These are phyloP conservation scores for Lepidotrigona ventralis DNA, from an alignment of 1,140 invertebrate genomes.

Conservation along the genomic window DNA sequence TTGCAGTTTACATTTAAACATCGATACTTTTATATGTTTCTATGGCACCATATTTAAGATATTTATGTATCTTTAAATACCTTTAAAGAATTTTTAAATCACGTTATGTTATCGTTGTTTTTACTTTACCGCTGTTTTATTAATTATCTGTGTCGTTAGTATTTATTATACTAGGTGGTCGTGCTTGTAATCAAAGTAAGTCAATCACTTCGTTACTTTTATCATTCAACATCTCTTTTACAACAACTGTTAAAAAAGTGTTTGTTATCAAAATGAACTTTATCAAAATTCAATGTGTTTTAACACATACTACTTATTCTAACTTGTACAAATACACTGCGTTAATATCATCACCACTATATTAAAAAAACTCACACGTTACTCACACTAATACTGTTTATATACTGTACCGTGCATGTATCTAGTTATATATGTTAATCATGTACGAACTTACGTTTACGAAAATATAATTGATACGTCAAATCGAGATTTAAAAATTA, in stretches of 20 bases:
- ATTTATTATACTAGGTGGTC: slow-evolving; percentile 20
- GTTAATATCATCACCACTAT: slow-evolving; percentile 13
- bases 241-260: neutral
- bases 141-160: slow-evolving; percentile 17
- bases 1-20: slow-evolving; percentile 15
- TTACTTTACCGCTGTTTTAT: slow-evolving; percentile 28
- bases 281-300: slow-evolving; percentile 8
- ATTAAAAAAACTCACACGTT: neutral
- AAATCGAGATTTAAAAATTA: neutral
- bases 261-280: neutral
- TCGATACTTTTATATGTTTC: neutral
- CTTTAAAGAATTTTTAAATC: slow-evolving; percentile 4
- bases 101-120: slow-evolving; percentile 26
- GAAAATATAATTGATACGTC: neutral
- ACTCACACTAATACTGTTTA: neutral
- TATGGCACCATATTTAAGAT: neutral
- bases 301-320: slow-evolving; percentile 30
- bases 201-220: slow-evolving; percentile 22
- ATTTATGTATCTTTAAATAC: neutral
- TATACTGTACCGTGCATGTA: neutral
- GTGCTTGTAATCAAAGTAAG: slow-evolving; percentile 22
- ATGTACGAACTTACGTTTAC: neutral
- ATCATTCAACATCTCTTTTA: slow-evolving; percentile 3
- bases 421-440: neutral
- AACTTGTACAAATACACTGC: slow-evolving; percentile 18